phyloP scores from a whole-genome alignment of 64 coral and sea anemone species.

The Porites australiensis region DNA sequence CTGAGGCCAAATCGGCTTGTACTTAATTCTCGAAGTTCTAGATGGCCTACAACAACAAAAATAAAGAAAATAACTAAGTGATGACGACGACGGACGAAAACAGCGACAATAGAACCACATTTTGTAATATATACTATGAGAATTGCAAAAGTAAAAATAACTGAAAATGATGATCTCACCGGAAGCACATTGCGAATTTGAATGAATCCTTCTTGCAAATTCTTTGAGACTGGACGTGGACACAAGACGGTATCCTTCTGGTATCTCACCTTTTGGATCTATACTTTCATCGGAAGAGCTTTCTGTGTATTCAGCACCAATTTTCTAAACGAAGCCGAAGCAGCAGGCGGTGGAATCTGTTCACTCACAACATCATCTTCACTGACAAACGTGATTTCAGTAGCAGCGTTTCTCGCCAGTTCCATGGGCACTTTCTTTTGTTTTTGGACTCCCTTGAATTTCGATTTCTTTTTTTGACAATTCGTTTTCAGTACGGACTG shows the following conservation, averaged over 20 bases:
- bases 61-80: background rate
- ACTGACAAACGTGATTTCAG: conserved; percentile 41
- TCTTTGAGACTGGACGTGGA: conserved; percentile 11
- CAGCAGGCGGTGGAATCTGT: conserved; percentile 52
- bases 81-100: background rate
- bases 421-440: background rate
- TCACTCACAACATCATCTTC: conserved; percentile 70
- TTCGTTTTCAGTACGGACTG: too few species aligned
- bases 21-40: conserved; percentile 22
- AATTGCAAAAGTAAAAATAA: background rate
- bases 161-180: conserved; percentile 41
- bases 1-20: conserved; percentile 19
- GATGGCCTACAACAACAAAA: conserved; percentile 19
- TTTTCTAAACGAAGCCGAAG: conserved; percentile 57
- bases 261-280: conserved; percentile 5
- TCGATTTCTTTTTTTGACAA: too few species aligned
- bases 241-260: conserved; percentile 48
- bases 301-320: background rate
- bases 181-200: conserved; percentile 41
- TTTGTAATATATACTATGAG: background rate
- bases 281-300: conserved; percentile 53
- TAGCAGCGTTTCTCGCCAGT: background rate
- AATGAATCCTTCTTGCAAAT: conserved; percentile 31
- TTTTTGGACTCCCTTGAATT: too few species aligned
- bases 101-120: background rate